Percentiles rank a stretch among this genome's conserved stretches.
phyloP scores from a whole-genome alignment of 2,888 invertebrate species.

The Nowickia ferox region DNA sequence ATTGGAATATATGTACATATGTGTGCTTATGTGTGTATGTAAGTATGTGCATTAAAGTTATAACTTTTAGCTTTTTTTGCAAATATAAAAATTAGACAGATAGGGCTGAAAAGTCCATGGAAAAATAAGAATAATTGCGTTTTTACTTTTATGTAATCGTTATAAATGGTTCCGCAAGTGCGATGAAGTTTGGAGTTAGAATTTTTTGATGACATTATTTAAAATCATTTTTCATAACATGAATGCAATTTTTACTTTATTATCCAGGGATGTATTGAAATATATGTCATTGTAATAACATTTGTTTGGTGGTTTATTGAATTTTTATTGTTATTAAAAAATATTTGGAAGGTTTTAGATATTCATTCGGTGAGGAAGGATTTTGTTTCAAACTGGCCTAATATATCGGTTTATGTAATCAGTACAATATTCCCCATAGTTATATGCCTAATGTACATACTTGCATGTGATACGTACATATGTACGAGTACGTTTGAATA shows the following conservation, averaged over 20 bases:
- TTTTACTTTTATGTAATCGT: background rate
- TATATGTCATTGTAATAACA: background rate
- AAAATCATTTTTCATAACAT: background rate
- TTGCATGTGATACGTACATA: too few relatives aligned
- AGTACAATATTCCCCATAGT: too few relatives aligned
- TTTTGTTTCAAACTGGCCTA: background rate
- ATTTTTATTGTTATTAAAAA: constrained; percentile 1
- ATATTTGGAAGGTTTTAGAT: background rate
- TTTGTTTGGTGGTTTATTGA: background rate
- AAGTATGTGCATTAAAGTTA: background rate
- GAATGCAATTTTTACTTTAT: constrained; percentile 1
- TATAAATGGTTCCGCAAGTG: background rate
- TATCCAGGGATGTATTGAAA: background rate
- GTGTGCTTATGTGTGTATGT: background rate
- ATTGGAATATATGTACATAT: too few relatives aligned
- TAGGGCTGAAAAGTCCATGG: background rate
- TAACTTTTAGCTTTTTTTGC: background rate
- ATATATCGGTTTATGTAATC: too few relatives aligned
- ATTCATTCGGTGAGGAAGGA: background rate
- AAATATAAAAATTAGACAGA: background rate
- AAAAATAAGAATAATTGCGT: constrained; percentile 3
- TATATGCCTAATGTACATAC: too few relatives aligned
- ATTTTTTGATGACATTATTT: background rate
- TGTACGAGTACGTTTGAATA: too few relatives aligned
- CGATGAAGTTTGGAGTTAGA: background rate